A percentile compares a stretch with the other conserved stretches of the same genome.
These are phyloP conservation scores for Micrasema longulum DNA, from an alignment of 1,140 invertebrate genomes.

Conservation along the genomic window DNA sequence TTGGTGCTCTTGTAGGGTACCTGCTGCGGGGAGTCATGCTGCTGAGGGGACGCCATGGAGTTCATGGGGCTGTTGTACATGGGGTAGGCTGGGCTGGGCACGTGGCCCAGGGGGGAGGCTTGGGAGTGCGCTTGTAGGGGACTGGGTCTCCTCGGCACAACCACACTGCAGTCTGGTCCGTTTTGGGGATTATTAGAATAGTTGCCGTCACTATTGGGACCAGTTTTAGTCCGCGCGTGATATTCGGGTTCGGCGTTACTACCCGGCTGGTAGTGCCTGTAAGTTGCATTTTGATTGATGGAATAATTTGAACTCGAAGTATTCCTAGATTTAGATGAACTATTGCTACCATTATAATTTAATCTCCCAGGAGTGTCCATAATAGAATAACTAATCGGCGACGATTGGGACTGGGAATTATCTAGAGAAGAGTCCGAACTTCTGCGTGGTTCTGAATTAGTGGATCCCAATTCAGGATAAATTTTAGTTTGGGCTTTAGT, in stretches of 20 bases:
- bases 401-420: slow-evolving; percentile 75
- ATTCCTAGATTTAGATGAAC: slow-evolving; percentile 62
- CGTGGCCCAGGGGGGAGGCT: slow-evolving; percentile 74
- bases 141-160: slow-evolving; percentile 75
- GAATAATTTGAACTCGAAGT: slow-evolving; percentile 59
- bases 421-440: slow-evolving; percentile 65
- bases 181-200: slow-evolving; percentile 74
- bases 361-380: slow-evolving; percentile 75
- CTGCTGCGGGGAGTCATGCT: slow-evolving; percentile 67
- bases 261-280: slow-evolving; percentile 72
- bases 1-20: slow-evolving; percentile 63
- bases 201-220: slow-evolving; percentile 72
- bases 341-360: slow-evolving; percentile 70
- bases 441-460: slow-evolving; percentile 67
- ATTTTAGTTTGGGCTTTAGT: slow-evolving; percentile 78
- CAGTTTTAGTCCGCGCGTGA: slow-evolving; percentile 74
- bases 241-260: slow-evolving; percentile 73
- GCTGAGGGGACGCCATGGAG: slow-evolving; percentile 78
- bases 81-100: slow-evolving; percentile 80
- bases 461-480: slow-evolving; percentile 70
- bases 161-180: slow-evolving; percentile 74
- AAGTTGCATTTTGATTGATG: slow-evolving; percentile 65
- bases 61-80: slow-evolving; percentile 84
- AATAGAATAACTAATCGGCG: slow-evolving; percentile 81
- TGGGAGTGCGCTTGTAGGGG: slow-evolving; percentile 76